A percentile compares a stretch with the other conserved stretches of the same genome.
phyloP scores from a whole-genome alignment of 2,113 vertebrate genomes.

The Alces alces region DNA sequence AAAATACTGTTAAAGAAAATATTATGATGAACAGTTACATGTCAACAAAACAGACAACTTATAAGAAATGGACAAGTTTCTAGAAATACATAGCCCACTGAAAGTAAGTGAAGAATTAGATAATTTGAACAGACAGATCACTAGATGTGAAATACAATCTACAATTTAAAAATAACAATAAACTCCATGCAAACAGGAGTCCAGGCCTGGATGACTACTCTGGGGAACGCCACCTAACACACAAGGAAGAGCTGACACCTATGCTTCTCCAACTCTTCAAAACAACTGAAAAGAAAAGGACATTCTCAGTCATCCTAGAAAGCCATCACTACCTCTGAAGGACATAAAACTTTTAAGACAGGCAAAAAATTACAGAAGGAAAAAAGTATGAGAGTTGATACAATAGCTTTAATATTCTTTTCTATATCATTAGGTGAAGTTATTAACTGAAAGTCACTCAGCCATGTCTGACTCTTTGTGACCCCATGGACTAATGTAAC shows the following conservation, averaged over 20 bases:
- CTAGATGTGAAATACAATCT: neutral
- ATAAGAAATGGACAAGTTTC: neutral
- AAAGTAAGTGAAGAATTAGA: neutral
- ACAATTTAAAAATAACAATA: neutral
- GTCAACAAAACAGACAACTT: neutral
- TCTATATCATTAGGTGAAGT: neutral
- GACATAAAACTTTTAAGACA: neutral
- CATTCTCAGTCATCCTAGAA: neutral
- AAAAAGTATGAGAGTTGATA: neutral
- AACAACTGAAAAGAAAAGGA: neutral
- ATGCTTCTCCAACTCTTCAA: neutral
- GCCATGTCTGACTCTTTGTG: neutral
- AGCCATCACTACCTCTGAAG: neutral
- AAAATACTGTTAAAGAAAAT: neutral
- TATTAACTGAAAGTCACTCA: neutral
- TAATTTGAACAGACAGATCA: neutral
- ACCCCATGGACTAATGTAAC: neutral
- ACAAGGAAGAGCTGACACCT: neutral
- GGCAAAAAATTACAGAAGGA: neutral
- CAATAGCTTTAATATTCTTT: neutral
- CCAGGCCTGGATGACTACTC: neutral
- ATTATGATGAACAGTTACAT: neutral
- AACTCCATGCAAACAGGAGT: neutral
- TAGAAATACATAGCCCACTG: neutral
- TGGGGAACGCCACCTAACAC: neutral